These are phyloP conservation scores for Rhinichthys osculus DNA, from an alignment of 2,797 vertebrate genomes.

Conservation along the genomic window DNA sequence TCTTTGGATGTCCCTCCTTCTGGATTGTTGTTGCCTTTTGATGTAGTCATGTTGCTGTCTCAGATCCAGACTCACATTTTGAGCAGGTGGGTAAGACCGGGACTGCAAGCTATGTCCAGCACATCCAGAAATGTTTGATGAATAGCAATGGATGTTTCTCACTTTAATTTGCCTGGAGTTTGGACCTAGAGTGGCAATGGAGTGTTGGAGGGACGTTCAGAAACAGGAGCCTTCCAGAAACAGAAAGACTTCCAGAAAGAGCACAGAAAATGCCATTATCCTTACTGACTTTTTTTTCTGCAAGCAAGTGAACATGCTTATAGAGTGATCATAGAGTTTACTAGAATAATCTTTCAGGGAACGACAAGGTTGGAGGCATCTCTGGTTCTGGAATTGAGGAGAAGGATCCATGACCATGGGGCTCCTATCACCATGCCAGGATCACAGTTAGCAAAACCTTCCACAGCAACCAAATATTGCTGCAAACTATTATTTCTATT, in stretches of 20 bases:
- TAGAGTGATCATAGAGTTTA: neutral
- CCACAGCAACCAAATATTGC: neutral
- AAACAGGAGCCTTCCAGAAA: neutral
- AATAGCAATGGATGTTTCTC: slow-evolving; percentile 1
- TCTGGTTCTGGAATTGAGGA: neutral
- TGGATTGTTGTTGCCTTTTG: neutral
- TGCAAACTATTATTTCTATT: neutral
- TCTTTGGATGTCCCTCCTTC: neutral
- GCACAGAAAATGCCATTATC: neutral
- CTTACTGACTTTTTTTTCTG: neutral
- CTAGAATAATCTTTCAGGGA: neutral
- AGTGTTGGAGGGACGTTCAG: neutral
- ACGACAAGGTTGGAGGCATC: neutral
- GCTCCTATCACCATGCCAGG: neutral
- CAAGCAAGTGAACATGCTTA: neutral
- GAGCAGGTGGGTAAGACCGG: neutral
- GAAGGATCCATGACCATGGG: neutral
- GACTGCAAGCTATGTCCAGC: neutral
- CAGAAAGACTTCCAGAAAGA: neutral
- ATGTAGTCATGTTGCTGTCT: neutral
- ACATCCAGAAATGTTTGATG: slow-evolving; percentile 9
- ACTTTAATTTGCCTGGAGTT: neutral
- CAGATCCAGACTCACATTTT: neutral
- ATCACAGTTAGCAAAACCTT: neutral
- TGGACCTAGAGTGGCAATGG: neutral